Evolutionary conservation across 2,888 invertebrate species (phyloP), one percentile per base, ranked within the genome.

Genomic region (Cremastinae sp.): DNA sequence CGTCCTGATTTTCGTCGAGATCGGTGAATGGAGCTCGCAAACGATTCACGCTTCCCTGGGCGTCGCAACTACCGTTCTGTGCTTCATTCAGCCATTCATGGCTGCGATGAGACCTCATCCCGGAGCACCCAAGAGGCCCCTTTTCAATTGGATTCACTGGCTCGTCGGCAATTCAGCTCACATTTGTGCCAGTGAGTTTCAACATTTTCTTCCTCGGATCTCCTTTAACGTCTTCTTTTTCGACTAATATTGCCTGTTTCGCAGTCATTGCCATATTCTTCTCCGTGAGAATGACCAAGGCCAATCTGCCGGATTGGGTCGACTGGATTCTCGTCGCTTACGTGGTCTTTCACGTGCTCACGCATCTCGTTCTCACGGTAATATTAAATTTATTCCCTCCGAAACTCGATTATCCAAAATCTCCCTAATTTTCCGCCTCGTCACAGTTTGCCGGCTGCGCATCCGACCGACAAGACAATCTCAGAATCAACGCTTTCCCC

Each of bases 141-240:
- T 96, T 69, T 98, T 98, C 91, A 98, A 98, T 91, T 98, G 97
- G 97, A 89, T 92, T 0, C 98, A 98, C 90, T 97, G 97, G 96
- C 90, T 96, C 61, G 92, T 94, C 49, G 98, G 98, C 49, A 97
- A 97, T 90, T 90, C 93, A 0, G 96, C 97, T 0, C 96, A 97
- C 85, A 96, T 97, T 80, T 91, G 96, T 82, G 96, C 94, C 89
- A 95, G 97, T 97, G 90, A 92, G 95, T 93, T 78, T 61, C 36
- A n/a, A 8, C 8, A 8, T 38, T 41, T 41, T 28, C 28, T 28
- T 28, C 2, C 28, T 3, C 28, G 28, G n/a, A n/a, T n/a, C 5
- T 28, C 28, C 2, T 5, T 28, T 5, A 28, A 5, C 28, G 5
- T 28, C n/a, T n/a, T n/a, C n/a, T 56, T 10, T 36, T 16, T 56